Conservation (phyloP, 2,113 vertebrate genomes). For the Toxostoma redivivum region DNA sequence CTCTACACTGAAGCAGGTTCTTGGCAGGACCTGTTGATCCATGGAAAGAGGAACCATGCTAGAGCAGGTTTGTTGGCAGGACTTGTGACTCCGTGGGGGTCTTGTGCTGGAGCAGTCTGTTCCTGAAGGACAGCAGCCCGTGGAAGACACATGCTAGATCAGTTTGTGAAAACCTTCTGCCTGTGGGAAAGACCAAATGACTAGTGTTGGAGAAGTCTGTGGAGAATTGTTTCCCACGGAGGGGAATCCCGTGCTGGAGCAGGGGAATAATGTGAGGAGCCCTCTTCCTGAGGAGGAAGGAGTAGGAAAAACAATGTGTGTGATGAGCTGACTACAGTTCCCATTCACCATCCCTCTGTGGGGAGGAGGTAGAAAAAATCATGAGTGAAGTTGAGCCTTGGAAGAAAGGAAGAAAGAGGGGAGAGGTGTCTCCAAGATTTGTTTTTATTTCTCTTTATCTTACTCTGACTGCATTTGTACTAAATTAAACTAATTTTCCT, state of each 20-base stretch:
- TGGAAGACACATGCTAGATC: rapidly evolving
- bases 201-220: not conserved
- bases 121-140: not conserved
- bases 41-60: too few relatives aligned
- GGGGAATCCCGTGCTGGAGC: not conserved
- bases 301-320: not conserved
- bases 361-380: not conserved
- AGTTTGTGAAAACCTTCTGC: not conserved
- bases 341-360: not conserved
- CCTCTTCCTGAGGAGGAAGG: not conserved
- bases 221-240: not conserved
- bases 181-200: not conserved
- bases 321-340: not conserved
- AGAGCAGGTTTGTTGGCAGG: not conserved
- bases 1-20: not conserved
- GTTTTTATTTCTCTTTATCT: not conserved
- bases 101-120: not conserved
- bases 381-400: not conserved
- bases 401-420: not conserved
- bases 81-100: rapidly evolving
- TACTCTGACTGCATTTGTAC: not conserved
- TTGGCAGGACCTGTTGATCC: not conserved
- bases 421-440: not conserved
- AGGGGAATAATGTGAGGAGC: not conserved
- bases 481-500: not conserved